Conservation (phyloP, 2,888 invertebrate genomes). For the Acleris laterana region DNA sequence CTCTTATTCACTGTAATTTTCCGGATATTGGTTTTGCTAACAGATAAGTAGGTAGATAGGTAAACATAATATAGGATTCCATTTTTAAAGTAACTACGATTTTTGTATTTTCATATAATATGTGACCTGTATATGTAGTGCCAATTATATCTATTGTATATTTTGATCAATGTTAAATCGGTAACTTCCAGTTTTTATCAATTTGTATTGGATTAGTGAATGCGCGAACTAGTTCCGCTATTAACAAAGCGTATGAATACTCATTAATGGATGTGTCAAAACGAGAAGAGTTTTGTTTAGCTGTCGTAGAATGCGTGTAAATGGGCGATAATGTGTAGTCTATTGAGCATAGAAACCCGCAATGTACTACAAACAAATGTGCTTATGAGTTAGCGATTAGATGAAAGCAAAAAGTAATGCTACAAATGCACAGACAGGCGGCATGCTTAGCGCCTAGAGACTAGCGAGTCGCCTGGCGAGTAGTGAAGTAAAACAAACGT, state of each 20-base stretch:
- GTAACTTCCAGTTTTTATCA: constrained; percentile 55
- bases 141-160: constrained; percentile 71
- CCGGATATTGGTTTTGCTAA: constrained; percentile 21
- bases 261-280: background rate
- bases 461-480: no score
- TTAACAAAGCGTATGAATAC: background rate
- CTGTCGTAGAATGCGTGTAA: background rate
- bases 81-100: constrained; percentile 47
- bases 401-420: background rate
- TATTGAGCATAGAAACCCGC: background rate
- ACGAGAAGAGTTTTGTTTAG: background rate
- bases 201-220: constrained; percentile 41
- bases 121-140: constrained; percentile 80
- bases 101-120: constrained; percentile 74
- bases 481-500: no score
- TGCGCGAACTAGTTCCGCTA: constrained; percentile 27
- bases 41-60: constrained; percentile 29
- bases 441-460: no score
- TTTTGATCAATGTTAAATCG: constrained; percentile 52
- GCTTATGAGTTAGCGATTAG: constrained; percentile 1
- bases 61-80: constrained; percentile 37
- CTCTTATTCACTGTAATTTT: background rate
- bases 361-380: background rate
- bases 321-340: background rate
- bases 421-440: no score